Evolutionary conservation across 2,113 vertebrate genomes (phyloP).

Genomic region (Nothocercus julius): DNA sequence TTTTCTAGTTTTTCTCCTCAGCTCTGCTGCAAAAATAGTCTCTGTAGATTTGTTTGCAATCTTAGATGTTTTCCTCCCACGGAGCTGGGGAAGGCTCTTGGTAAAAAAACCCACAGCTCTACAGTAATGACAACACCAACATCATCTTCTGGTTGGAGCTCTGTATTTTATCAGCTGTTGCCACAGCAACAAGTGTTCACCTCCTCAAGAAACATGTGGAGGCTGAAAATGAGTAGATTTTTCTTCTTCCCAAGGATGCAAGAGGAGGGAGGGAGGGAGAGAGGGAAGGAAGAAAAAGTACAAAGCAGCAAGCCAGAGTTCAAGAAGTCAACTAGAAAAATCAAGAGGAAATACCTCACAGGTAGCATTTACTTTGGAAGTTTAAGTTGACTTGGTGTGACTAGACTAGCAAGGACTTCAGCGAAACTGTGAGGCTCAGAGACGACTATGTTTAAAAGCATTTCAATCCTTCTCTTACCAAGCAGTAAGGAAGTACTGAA

Average conservation of each 20-base stretch:
- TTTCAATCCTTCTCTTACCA: background rate
- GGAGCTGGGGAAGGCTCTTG: background rate
- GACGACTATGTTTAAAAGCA: background rate
- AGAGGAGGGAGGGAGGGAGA: background rate
- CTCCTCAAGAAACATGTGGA: background rate
- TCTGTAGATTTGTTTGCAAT: background rate
- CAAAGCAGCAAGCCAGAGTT: background rate
- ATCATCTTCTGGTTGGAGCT: background rate
- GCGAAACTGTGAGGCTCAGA: background rate
- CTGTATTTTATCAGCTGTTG: background rate
- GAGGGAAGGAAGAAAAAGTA: background rate
- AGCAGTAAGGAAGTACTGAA: background rate
- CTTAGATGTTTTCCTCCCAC: background rate
- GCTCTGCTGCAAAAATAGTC: background rate
- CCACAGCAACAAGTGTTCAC: background rate
- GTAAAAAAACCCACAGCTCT: background rate
- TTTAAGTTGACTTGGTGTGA: background rate
- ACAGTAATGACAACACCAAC: background rate
- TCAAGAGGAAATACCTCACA: background rate
- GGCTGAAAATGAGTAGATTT: background rate
- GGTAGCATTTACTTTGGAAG: background rate
- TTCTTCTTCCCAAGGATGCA: background rate
- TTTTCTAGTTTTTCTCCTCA: background rate
- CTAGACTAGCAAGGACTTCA: background rate
- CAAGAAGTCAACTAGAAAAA: background rate